A percentile compares a stretch with the other conserved stretches of the same genome.
These are phyloP conservation scores for Megalopta genalis DNA, from an alignment of 1,140 invertebrate genomes.

Conservation along the genomic window DNA sequence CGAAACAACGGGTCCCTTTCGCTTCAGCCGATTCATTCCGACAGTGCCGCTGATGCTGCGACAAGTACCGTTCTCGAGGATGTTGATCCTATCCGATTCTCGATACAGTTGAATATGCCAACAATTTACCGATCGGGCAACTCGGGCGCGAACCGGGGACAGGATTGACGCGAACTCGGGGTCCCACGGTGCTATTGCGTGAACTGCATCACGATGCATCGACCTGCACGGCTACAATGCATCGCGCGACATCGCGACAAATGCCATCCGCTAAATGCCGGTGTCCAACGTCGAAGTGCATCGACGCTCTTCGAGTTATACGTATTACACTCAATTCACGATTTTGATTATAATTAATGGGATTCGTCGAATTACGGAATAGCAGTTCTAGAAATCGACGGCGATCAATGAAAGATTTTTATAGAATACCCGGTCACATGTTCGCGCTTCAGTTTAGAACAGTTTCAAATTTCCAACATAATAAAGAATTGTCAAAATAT, in stretches of 20 bases:
- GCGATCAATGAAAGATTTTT: too few species aligned
- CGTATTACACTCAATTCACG: too few species aligned
- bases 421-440: too few species aligned
- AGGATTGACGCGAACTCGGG: conserved; percentile 46
- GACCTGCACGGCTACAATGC: background rate
- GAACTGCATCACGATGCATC: conserved; percentile 4
- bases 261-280: background rate
- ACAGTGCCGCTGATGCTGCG: background rate
- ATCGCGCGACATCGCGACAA: conserved; percentile 5
- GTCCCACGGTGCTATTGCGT: conserved; percentile 43
- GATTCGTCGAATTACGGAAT: too few species aligned
- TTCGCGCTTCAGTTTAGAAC: too few species aligned
- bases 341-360: too few species aligned
- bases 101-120: background rate
- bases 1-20: background rate
- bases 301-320: background rate
- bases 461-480: too few species aligned
- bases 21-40: background rate
- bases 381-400: too few species aligned
- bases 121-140: conserved; percentile 34
- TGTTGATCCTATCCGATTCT: background rate
- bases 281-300: background rate
- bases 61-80: conserved; percentile 4
- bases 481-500: too few species aligned
- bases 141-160: background rate